Base-by-base conservation (phyloP, 1,140 invertebrate genomes). In the Octopus sinensis region DNA sequence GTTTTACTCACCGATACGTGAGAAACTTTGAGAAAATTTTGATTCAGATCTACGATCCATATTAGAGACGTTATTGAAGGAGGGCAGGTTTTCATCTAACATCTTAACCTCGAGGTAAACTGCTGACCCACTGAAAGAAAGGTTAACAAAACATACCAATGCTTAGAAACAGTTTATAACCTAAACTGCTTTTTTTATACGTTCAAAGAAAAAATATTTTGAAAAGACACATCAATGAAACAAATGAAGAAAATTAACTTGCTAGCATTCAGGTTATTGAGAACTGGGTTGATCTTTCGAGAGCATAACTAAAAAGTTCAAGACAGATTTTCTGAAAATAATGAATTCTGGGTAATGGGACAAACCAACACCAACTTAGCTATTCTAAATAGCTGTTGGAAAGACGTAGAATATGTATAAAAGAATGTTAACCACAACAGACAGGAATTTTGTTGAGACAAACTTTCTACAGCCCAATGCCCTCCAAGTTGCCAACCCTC, bases 41-140 rank as follows among this genome's bases (percentile, higher is more conserved):
- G 68, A n/a, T 6, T 13, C 68, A 73, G 17, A n/a, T 73, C 30
- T 23, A n/a, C 68, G 7, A 13, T 73, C 68, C 68, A 73, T 73
- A 17, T 73, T 73, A 5, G 68, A 73, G 17, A 73, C 5, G 30
- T 73, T 13, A 73, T 73, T 73, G 68, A 73, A 73, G 68, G 68
- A 73, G 68, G 68, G 68, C 30, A 73, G 30, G 30, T 73, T 73
- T 23, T 73, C 68, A 73, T 73, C 30, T 73, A 73, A 73, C 30
- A 73, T 6, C 68, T n/a, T 73, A 10, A 73, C 13, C 5, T 73
- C 17, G 17, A 73, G 68, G 30, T 73, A 73, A 23, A 73, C 68
- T n/a, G 17, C 68, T n/a, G 68, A 73, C 17, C 68, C 68, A 13
- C 68, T 73, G 68, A 73, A 73, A 73, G 30, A 23, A 73, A 17